Evolutionary conservation across 2,888 invertebrate species (phyloP), one percentile per base, ranked within the genome.

Genomic region (Drosophila siamana): DNA sequence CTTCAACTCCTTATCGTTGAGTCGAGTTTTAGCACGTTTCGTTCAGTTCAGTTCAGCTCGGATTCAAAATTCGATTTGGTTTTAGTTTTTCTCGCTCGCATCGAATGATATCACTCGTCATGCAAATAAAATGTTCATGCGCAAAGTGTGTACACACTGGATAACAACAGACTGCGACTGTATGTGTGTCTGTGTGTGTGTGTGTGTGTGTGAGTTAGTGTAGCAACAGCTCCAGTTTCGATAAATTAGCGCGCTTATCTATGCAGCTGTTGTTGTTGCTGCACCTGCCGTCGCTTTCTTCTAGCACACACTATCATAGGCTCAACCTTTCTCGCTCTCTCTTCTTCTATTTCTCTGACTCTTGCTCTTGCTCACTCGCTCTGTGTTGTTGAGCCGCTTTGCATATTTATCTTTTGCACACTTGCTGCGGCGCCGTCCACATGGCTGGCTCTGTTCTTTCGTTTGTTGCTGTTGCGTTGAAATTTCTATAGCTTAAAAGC

Each of bases 391-490:
- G 56, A 66, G 56, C 63, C 63, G 51, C 68, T 81, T 84, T 88
- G 86, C 89, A 84, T 84, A 87, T 72, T 89, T 84, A 84, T 84
- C 89, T 89, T 65, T 73, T 64, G 84, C 86, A 79, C 82, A 81
- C 71, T 80, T 86, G 78, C 77, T 56, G 65, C 36, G 43, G 24
- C 52, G 44, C 19, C 62, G 40, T 57, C 46, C 63, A 50, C 50
- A 61, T 69, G 55, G 69, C 60, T 68, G 68, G 46, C 33, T 36
- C 22, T 30, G 44, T 60, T 67, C 46, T 57, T 76, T 19, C 19
- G 19, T 19, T 19, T 1, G 43, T 57, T 67, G 38, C 48, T 61
- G 33, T 65, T 74, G 60, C 52, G 28, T 48, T 62, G 36, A 60
- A 67, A 64, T 65, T 74, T 80, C 76, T 54, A 66, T 84, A 62